Evolutionary conservation across 2,888 invertebrate species (phyloP), one percentile per base, ranked within the genome.

Genomic region (Ophion ventricosus): DNA sequence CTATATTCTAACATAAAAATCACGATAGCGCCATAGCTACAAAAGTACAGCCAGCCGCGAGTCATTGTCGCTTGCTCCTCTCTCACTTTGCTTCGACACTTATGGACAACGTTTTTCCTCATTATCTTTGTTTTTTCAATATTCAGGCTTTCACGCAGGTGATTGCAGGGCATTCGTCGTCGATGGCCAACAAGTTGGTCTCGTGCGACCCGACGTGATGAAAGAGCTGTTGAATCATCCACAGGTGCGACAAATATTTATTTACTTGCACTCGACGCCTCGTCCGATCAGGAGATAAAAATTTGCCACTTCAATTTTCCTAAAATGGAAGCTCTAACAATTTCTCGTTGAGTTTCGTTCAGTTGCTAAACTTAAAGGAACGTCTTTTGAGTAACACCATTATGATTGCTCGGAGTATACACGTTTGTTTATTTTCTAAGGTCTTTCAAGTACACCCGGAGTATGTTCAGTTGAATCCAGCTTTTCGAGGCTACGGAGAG

Each of bases 131-230:
- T 67, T 29, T 14, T 7, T 76, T 82, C 49, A 49, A 49, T 49
- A 49, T 49, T 26, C 82, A 97, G 97, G 97, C 89, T 95, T 97
- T 90, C 95, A 96, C 91, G 96, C 96, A 92, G 96, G 96, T 82
- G 96, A 96, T 93, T 98, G 97, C 94, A 96, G 96, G 92, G 98
- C 98, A 72, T 98, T 98, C 93, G 95, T 97, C 88, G 97, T 98
- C 73, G 97, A 97, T 92, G 98, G 97, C 79, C 96, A 97, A 91
- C 98, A 98, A 95, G 97, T 98, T 80, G 98, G 98, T 84, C 94
- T 98, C 86, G 96, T 98, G 88, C 95, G 97, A 88, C 96, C 97
- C 75, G 97, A 98, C 94, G 97, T 98, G 80, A 95, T 97, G 94
- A 96, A 96, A 93, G 96, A 97, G 92, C 94, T 98, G 85, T 94